Evolutionary conservation across 2,113 vertebrate species (phyloP), one percentile per base, ranked within the genome.

Genomic region (Maccullochella peelii): DNA sequence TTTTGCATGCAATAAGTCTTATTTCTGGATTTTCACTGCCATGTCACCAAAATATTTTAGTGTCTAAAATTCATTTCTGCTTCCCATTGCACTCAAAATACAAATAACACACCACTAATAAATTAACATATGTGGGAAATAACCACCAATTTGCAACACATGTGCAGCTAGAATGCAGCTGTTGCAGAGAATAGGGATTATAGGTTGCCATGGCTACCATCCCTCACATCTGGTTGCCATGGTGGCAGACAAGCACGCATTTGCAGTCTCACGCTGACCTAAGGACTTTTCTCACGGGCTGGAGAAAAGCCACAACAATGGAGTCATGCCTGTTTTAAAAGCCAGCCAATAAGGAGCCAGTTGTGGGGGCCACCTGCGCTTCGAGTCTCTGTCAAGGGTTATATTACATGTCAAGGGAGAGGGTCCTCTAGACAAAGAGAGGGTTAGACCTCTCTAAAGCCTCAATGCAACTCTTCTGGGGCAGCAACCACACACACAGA

Each of bases 181-280:
- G 82, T 91, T 88, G 15, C 18, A 16, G 57, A 82, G 49, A 78
- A 80, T 70, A 55, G 49, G 77, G 87, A 91, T 86, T 86, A 82
- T 30, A 77, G 27, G 86, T 93, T 88, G 72, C 89, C 78, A 85
- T 93, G 81, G 81, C 54, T 38, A 88, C 84, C 79, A 79, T 76
- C 76, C 77, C 69, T 91, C 91, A 94, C 94, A 95, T 95, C 92
- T 95, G 93, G 94, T 95, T 93, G 87, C 92, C 78, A 93, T 89
- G 87, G 94, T 79, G 84, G 76, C 88, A 93, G 92, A 92, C 89
- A 80, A 88, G 84, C 81, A 74, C 65, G 80, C 85, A 82, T 77
- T 89, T 89, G 91, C 76, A 61, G 87, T 93, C 86, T 89, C 88
- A 73, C 50, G 67, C 85, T 94, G 92, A 96, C 92, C 94, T 93